A percentile compares a stretch with the other conserved stretches of the same genome.
Evolutionary conservation across 2,888 invertebrate species (phyloP).

Genomic region (Meteorus colon): DNA sequence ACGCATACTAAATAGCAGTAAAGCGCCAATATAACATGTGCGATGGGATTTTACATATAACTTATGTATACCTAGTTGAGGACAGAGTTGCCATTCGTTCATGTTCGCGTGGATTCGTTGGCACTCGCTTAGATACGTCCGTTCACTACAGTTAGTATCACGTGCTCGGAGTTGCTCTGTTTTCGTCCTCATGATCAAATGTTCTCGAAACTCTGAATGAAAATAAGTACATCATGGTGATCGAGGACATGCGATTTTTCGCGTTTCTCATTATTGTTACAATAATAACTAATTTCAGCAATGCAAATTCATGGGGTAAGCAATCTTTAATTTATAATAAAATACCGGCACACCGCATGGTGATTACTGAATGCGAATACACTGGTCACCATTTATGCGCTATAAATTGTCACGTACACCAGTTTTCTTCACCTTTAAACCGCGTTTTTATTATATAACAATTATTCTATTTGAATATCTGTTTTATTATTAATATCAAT

Average conservation of each 20-base stretch:
- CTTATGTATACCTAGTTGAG: too few species aligned
- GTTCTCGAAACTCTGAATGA: conserved; percentile 15
- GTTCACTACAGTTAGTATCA: not conserved
- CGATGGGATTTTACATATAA: too few species aligned
- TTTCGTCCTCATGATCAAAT: conserved; percentile 11
- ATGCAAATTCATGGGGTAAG: conserved; percentile 69
- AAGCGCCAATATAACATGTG: too few species aligned
- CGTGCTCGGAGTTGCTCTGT: not conserved
- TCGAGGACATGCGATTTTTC: not conserved
- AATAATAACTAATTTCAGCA: conserved; percentile 5
- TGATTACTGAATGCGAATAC: conserved; percentile 30
- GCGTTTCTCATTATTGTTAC: not conserved
- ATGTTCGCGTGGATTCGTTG: not conserved
- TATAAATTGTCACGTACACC: conserved; percentile 69
- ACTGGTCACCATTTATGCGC: conserved; percentile 65
- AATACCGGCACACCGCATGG: conserved; percentile 12
- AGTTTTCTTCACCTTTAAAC: conserved; percentile 41
- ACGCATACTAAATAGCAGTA: too few species aligned
- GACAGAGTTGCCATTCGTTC: not conserved
- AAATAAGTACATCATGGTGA: conserved; percentile 19
- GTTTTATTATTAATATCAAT: not conserved
- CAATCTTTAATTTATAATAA: conserved; percentile 33
- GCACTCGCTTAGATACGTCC: not conserved
- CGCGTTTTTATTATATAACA: not conserved
- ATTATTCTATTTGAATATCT: not conserved